Base-by-base conservation (phyloP, 1,140 invertebrate genomes). In the Trichogramma pretiosum region DNA sequence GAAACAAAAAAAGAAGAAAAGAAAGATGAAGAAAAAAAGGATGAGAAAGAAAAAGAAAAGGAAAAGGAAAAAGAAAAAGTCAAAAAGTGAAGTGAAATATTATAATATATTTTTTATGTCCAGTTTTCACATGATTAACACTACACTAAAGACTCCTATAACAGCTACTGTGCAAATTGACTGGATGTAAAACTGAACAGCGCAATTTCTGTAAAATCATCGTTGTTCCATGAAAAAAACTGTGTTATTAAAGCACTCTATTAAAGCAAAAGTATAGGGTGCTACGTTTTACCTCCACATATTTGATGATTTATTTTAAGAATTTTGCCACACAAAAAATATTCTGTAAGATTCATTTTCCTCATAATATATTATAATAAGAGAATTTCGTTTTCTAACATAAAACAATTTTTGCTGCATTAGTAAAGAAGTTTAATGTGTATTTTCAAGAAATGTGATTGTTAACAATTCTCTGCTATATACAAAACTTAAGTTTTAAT, bases 1-100 rank as follows among this genome's bases (percentile, higher is more conserved):
- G 82, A 85, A 13, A 67, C 75, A 2, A 76, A 75, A 18, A 83
- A 85, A 55, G 82, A 84, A 28, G 82, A 85, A 46, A 81, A 83
- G 57, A 82, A 86, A 30, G 80, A 80, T 48, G 78, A 81, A 51
- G 77, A 82, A 5, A 76, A 79, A 43, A 72, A 68, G 18, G 72
- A 79, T 46, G 77, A 79, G 19, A 75, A 74, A 50, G 67, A 65
- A 14, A 68, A 62, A 41, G 56, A 44, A 26, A 60, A 60, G 49
- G 5, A 23, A 8, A 54, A 44, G 56, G n/a, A n/a, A n/a, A 58
- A 50, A 60, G 45, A 50, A 22, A 50, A 50, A 28, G 43, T 32
- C 21, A 51, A 51, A 51, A 51, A 51, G 43, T 51, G 49, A 51
- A 51, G 32, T 42, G 43, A 44, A 36, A 41, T 22, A 39, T 34